phyloP scores from a whole-genome alignment of 2,797 vertebrate species.

The Malurus leucopterus region DNA sequence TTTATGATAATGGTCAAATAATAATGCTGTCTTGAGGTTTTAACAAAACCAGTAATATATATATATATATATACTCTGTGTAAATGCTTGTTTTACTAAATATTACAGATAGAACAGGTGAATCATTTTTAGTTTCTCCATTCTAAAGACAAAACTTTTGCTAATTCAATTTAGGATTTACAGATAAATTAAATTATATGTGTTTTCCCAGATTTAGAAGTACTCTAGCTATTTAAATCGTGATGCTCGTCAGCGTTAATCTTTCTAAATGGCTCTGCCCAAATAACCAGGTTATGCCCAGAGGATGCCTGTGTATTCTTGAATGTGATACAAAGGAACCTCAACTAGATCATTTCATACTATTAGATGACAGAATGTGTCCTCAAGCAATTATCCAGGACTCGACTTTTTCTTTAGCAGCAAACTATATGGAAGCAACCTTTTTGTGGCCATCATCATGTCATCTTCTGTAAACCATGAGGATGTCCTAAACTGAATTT shows the following conservation, averaged over 20 bases:
- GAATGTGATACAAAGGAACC: neutral
- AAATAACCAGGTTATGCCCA: neutral
- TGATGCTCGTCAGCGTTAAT: neutral
- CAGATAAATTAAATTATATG: neutral
- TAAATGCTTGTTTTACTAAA: constrained; percentile 43
- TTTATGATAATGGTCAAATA: neutral
- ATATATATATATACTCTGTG: neutral
- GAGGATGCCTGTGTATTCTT: neutral
- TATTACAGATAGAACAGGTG: constrained; percentile 30
- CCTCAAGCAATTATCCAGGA: constrained; percentile 29
- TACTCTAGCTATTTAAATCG: constrained; percentile 2
- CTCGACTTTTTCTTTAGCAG: constrained; percentile 39
- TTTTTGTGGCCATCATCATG: constrained; percentile 38
- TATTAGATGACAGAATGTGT: neutral
- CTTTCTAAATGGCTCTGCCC: neutral
- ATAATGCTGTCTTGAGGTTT: neutral
- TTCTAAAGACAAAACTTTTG: neutral
- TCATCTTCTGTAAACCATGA: constrained; percentile 17
- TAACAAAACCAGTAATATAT: constrained; percentile 12
- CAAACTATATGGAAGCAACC: constrained; percentile 45
- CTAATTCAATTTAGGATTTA: neutral
- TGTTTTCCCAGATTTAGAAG: neutral
- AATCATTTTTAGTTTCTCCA: constrained; percentile 19
- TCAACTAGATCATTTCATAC: constrained; percentile 31
- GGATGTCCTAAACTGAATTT: neutral